phyloP scores from a whole-genome alignment of 2,888 invertebrate genomes.

The Aleiodes alternator region DNA sequence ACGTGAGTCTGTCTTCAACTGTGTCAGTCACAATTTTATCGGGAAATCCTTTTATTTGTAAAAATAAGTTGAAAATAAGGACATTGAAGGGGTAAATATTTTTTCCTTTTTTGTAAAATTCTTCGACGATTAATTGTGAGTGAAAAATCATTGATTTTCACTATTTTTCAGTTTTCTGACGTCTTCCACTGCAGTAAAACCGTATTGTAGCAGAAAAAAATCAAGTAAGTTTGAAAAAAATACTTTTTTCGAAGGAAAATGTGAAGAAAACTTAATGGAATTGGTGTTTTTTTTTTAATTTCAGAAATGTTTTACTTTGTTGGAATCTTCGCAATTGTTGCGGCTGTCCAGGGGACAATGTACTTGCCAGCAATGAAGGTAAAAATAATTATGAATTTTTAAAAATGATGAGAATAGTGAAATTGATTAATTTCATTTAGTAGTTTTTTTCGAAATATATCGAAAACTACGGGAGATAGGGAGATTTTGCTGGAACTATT shows the following conservation, averaged over 20 bases:
- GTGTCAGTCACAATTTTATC: background rate
- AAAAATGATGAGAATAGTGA: background rate
- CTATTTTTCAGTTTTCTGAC: no score
- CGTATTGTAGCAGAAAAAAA: background rate
- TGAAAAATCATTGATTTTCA: no score
- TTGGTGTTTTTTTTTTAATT: background rate
- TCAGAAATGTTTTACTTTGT: conserved; percentile 56
- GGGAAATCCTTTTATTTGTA: background rate
- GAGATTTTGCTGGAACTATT: no score
- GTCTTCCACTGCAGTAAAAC: background rate
- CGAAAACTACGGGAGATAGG: no score
- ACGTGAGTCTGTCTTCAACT: conserved; percentile 40
- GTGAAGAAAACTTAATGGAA: no score
- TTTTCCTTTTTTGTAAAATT: no score
- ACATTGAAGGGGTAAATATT: no score
- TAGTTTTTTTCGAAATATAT: background rate
- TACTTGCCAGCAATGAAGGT: conserved; percentile 66
- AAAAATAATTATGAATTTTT: conserved; percentile 25
- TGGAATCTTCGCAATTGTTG: conserved; percentile 56
- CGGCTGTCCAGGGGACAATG: conserved; percentile 59
- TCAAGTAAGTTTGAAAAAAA: background rate
- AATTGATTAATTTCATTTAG: background rate
- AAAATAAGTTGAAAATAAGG: no score
- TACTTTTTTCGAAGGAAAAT: no score
- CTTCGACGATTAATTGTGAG: no score